Percentiles rank a stretch among this genome's conserved stretches.
Conservation (phyloP, 2,888 invertebrate genomes). For the Criorhina ranunculi region DNA sequence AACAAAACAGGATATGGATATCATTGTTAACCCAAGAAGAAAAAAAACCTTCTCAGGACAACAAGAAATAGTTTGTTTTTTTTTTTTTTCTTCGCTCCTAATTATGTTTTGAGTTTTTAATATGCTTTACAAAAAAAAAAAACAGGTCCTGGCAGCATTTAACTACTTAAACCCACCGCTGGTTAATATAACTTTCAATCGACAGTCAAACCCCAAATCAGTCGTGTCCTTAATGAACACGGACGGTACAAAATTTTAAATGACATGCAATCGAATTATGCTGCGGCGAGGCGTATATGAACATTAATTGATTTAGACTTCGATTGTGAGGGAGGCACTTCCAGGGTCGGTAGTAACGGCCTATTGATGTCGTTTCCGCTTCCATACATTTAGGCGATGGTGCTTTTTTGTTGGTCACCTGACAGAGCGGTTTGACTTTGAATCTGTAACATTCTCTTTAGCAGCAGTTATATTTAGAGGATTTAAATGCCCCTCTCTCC, state of each 20-base stretch:
- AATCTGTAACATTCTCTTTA: background rate
- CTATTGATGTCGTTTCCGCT: constrained; percentile 11
- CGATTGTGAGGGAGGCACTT: background rate
- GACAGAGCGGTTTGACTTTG: background rate
- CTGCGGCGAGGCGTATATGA: constrained; percentile 4
- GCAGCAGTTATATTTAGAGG: background rate
- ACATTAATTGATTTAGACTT: constrained; percentile 55
- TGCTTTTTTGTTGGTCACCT: background rate
- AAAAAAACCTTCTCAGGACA: background rate
- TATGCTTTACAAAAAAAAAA: background rate
- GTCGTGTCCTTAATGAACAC: constrained; percentile 5
- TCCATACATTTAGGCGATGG: background rate
- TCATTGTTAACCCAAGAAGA: background rate
- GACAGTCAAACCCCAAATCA: background rate
- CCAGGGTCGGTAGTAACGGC: background rate
- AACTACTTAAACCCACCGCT: background rate
- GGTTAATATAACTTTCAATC: background rate
- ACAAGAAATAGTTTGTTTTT: constrained; percentile 29
- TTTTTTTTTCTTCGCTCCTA: background rate
- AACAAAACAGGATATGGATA: background rate
- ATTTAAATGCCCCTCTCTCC: background rate
- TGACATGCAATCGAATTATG: constrained; percentile 55
- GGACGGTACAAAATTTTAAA: constrained; percentile 11
- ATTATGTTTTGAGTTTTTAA: constrained; percentile 10
- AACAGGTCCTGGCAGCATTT: constrained; percentile 25